These are phyloP conservation scores for Diorhabda carinulata DNA, from an alignment of 1,140 invertebrate genomes.

Conservation along the genomic window DNA sequence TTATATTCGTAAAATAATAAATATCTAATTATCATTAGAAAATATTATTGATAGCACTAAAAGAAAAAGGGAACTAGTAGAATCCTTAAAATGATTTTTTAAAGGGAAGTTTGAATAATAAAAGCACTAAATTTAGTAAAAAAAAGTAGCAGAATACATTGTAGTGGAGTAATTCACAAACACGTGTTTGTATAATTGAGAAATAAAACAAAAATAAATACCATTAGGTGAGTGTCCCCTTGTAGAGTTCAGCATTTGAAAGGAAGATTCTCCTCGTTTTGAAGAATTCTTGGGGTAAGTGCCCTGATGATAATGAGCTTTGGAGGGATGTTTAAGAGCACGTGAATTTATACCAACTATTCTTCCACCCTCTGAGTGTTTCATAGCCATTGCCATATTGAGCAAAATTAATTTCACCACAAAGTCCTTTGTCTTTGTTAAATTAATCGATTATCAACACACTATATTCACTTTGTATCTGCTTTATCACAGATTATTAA, in stretches of 20 bases:
- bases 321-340: constrained; percentile 19
- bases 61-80: too few species aligned
- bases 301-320: constrained; percentile 17
- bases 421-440: constrained; percentile 7
- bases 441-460: constrained; percentile 8
- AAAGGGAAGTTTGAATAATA: too few species aligned
- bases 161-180: too few species aligned
- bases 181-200: too few species aligned
- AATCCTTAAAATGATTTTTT: too few species aligned
- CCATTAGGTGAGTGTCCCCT: constrained; percentile 3
- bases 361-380: constrained; percentile 25
- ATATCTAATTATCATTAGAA: too few species aligned
- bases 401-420: constrained; percentile 10
- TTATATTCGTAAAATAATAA: too few species aligned
- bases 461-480: constrained; percentile 8
- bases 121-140: too few species aligned
- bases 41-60: too few species aligned
- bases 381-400: constrained; percentile 31
- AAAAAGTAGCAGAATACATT: too few species aligned
- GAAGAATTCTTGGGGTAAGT: constrained; percentile 17
- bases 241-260: constrained; percentile 18
- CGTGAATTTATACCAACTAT: constrained; percentile 18
- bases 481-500: constrained; percentile 32
- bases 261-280: constrained; percentile 13
- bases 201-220: not conserved